Conservation (phyloP, 2,113 vertebrate species). For the Tyto alba region DNA sequence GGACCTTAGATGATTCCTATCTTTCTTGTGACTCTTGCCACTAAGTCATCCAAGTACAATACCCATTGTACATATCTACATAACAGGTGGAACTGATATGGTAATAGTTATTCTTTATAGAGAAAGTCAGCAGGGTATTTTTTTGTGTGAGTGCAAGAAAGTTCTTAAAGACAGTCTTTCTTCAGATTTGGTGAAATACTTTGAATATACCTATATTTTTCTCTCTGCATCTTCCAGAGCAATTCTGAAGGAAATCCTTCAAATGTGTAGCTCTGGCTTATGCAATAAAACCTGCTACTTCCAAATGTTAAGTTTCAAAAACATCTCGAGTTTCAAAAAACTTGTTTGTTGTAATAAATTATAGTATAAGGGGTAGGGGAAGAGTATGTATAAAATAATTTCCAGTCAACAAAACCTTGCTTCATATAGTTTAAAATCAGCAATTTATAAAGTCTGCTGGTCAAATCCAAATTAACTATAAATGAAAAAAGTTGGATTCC, state of each 20-base stretch:
- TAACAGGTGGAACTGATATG: not conserved
- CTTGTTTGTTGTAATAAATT: not conserved
- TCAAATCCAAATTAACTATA: not conserved
- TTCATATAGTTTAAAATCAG: not conserved
- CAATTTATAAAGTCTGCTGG: not conserved
- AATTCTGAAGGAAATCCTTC: not conserved
- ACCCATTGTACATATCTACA: not conserved
- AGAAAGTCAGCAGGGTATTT: not conserved
- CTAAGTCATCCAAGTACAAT: not conserved
- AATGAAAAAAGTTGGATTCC: not conserved
- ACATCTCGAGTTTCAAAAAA: not conserved
- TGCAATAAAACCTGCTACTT: not conserved
- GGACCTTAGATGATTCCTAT: not conserved
- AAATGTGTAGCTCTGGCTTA: not conserved
- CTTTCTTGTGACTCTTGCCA: not conserved
- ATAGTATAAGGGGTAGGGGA: not conserved
- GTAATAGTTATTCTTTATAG: not conserved
- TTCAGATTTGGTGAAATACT: not conserved
- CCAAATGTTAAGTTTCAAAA: not conserved
- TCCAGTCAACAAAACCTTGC: not conserved
- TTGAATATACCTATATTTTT: not conserved
- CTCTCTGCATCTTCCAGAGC: not conserved
- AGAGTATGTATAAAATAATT: not conserved
- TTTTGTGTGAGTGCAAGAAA: not conserved
- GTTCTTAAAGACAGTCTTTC: not conserved